Evolutionary conservation across 2,113 vertebrate species (phyloP), one percentile per base, ranked within the genome.

Genomic region (Bostrychus sinensis): DNA sequence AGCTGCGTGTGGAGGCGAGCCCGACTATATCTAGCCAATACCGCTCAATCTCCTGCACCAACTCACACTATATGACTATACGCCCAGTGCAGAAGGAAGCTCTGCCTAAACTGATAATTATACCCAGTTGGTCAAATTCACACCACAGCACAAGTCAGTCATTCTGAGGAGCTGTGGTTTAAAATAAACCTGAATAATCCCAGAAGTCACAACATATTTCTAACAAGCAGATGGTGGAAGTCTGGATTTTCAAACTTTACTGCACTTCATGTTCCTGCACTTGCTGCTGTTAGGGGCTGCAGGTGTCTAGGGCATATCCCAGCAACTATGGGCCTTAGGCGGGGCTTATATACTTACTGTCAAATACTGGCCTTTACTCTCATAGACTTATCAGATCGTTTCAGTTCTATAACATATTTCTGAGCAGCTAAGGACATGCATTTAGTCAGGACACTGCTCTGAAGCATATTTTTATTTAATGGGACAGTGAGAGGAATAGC

Each of bases 381-480:
- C 4, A 38, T 13, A 8, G 8, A 32, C 41, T 4, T 1, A 22
- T 46, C 3, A 20, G 28, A 61, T 5, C 22, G 28, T 26, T 60
- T 54, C 10, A 34, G 57, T 36, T 9, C 28, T 23, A n/a, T n/a
- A 59, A 64, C 16, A 20, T 38, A 34, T 16, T 58, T 68, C 20
- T 26, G 8, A 56, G n/a, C 43, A 39, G 13, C 26, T 42, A 14
- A 22, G 42, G 45, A 56, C 54, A 56, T 59, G 58, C 10, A 3
- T 53, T 58, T 62, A 55, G 19, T 10, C 19, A 20, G 65, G 41
- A 54, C 10, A 63, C 41, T 70, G 74, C 26, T 58, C 26, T 32
- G 12, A n/a, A 64, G 5, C 55, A 53, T 34, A 41, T 67, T 75
- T 70, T 62, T 4, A 60, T 77, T 70, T 59, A 66, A 76, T 14